Evolutionary conservation across 1,140 invertebrate genomes (phyloP).

Genomic region (Saccostrea glomerata): DNA sequence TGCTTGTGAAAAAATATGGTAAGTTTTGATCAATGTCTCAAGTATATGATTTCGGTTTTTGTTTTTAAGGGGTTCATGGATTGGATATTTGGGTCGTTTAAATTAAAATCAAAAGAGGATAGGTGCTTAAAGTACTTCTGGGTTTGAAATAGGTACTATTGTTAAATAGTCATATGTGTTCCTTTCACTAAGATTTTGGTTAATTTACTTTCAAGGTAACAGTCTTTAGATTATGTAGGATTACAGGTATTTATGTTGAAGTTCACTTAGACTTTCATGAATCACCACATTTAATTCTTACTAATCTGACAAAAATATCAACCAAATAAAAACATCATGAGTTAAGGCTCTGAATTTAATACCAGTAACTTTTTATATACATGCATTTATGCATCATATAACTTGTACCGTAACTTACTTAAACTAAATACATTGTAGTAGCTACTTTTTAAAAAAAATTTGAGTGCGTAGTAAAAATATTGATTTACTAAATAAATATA

Average conservation of each 20-base stretch:
- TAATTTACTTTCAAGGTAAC: not conserved
- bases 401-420: too few species aligned
- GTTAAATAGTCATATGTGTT: not conserved
- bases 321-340: not conserved
- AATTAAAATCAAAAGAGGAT: not conserved
- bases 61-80: not conserved
- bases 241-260: not conserved
- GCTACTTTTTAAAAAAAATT: too few species aligned
- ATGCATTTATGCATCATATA: too few species aligned
- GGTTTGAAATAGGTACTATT: not conserved
- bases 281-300: constrained; percentile 13
- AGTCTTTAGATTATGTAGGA: not conserved
- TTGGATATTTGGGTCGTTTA: not conserved
- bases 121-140: not conserved
- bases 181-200: not conserved
- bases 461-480: too few species aligned
- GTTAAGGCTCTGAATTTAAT: too few species aligned
- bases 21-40: not conserved
- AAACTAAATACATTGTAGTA: too few species aligned
- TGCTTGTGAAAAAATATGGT: not conserved
- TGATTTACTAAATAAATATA: too few species aligned
- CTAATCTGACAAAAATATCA: not conserved
- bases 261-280: not conserved
- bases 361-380: too few species aligned
- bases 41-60: not conserved